Evolutionary conservation across 2,113 vertebrate species (phyloP).

Genomic region (Theristicus caerulescens): DNA sequence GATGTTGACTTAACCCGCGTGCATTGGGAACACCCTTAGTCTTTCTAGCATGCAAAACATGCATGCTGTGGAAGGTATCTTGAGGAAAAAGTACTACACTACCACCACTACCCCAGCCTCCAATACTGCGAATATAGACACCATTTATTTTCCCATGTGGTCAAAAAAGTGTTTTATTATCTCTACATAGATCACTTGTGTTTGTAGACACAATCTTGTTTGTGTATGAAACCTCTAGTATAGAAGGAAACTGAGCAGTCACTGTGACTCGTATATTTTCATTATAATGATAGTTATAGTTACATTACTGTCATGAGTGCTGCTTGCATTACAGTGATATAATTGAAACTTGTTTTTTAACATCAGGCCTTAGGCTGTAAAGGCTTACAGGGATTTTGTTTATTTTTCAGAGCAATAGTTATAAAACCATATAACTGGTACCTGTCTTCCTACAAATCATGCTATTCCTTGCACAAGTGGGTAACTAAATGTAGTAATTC

Average conservation of each 20-base stretch:
- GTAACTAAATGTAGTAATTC: not conserved
- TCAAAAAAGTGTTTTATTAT: not conserved
- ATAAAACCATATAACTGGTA: not conserved
- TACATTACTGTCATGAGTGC: not conserved
- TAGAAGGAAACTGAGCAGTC: not conserved
- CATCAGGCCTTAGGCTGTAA: not conserved
- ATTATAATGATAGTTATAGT: not conserved
- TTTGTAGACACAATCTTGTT: not conserved
- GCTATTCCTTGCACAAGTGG: not conserved
- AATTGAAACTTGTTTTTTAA: not conserved
- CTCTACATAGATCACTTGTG: not conserved
- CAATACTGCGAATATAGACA: not conserved
- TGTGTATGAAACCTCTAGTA: not conserved
- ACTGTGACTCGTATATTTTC: not conserved
- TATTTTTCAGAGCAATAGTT: not conserved
- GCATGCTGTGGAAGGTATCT: fast-evolving
- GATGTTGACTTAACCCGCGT: not conserved
- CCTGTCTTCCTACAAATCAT: not conserved
- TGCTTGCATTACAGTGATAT: not conserved
- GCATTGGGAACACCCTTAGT: not conserved
- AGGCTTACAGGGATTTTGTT: not conserved
- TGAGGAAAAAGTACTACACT: not conserved
- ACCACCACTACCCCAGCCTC: not conserved
- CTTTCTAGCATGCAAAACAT: fast-evolving
- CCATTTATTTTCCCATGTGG: not conserved